phyloP scores from a whole-genome alignment of 2,797 vertebrate species.

The Aratinga solstitialis region DNA sequence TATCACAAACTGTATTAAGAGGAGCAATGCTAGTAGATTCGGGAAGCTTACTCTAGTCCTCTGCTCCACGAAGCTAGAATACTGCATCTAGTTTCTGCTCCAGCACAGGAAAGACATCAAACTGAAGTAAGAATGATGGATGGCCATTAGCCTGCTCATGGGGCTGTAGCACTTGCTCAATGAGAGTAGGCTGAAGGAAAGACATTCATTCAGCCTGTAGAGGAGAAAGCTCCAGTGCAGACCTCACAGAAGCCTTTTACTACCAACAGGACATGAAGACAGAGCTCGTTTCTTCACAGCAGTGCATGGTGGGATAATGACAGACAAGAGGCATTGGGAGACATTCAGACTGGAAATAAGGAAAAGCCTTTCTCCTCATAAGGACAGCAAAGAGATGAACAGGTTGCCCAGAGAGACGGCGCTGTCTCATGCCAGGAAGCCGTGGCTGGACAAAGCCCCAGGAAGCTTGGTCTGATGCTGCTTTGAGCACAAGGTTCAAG shows the following conservation, averaged over 20 bases:
- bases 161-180: rapidly evolving
- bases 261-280: neutral
- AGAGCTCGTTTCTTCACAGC: neutral
- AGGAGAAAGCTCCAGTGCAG: too few relatives aligned
- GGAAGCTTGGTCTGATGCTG: too few relatives aligned
- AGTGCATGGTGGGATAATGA: neutral
- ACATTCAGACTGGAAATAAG: neutral
- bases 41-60: neutral
- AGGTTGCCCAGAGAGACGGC: neutral
- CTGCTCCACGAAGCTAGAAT: neutral
- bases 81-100: neutral
- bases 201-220: too few relatives aligned
- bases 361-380: neutral
- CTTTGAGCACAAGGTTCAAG: neutral
- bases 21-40: neutral
- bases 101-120: neutral
- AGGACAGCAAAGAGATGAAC: neutral
- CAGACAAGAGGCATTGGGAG: neutral
- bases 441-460: too few relatives aligned
- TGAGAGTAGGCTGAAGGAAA: neutral
- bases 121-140: neutral
- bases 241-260: too few relatives aligned
- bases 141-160: neutral
- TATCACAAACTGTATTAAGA: neutral
- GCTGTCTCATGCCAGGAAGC: neutral